Percentiles rank a stretch among this genome's conserved stretches.
Conservation (phyloP, 2,888 invertebrate species). For the Calameuta filiformis region DNA sequence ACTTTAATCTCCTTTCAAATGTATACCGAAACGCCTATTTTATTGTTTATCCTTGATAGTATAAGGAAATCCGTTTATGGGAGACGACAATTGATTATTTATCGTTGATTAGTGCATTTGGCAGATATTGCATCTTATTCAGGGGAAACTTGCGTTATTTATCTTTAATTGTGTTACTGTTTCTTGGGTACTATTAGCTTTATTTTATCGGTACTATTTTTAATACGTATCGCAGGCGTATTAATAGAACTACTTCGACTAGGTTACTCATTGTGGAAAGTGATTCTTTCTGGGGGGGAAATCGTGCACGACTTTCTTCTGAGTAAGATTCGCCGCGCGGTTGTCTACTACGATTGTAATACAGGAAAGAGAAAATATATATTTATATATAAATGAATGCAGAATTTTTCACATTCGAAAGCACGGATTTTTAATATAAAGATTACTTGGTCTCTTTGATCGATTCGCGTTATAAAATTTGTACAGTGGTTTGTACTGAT, state of each 20-base stretch:
- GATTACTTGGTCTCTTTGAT: background rate
- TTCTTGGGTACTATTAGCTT: background rate
- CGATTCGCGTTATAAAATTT: background rate
- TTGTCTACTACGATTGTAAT: background rate
- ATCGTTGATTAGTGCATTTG: background rate
- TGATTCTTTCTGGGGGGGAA: background rate
- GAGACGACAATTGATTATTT: background rate
- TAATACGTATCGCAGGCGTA: background rate
- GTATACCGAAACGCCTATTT: background rate
- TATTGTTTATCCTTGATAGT: background rate
- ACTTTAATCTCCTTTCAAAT: constrained; percentile 1
- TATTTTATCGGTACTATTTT: background rate
- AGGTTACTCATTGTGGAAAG: background rate
- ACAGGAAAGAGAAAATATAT: background rate
- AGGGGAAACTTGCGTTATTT: background rate
- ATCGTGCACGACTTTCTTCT: background rate
- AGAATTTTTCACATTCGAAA: background rate
- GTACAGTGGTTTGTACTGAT: background rate
- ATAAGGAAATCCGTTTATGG: background rate
- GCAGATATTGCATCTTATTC: background rate
- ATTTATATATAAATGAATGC: background rate
- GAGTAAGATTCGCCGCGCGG: background rate
- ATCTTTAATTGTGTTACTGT: background rate
- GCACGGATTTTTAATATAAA: background rate
- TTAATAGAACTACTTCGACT: background rate